Evolutionary conservation across 2,888 invertebrate genomes (phyloP), one percentile per base, ranked within the genome.

Genomic region (Heliconius charithonia): DNA sequence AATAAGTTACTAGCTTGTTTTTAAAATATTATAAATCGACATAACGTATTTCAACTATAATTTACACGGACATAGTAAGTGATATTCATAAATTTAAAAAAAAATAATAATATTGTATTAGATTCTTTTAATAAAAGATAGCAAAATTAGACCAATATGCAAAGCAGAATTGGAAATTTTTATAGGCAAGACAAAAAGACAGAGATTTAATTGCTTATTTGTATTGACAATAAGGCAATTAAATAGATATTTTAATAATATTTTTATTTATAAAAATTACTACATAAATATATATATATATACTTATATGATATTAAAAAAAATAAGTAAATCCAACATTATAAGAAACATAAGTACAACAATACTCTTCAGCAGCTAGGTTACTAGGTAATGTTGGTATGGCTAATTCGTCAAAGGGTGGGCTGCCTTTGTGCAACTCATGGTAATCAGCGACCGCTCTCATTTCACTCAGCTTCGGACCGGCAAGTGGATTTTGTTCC

Each of bases 401-500:
- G 88, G 90, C 90, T 93, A 94, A 94, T 94, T 94, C 92, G 92
- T 93, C 94, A 94, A 94, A 94, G 94, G 93, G 89, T 86, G 85
- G 86, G 85, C 87, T 87, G 86, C 90, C 91, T 93, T 93, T 94
- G 93, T 93, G 87, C 88, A 88, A 92, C 76, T 79, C 76, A 79
- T 78, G 78, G 92, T 93, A 94, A 94, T 94, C 92, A 93, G 88
- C 88, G 89, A 63, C 73, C 78, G 81, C 80, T 81, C 80, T 80
- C 81, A 81, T 81, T 78, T 78, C 81, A 81, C 81, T 79, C 77
- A 78, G 67, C 78, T 73, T 78, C 45, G 67, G 73, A 69, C 78
- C 56, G 59, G 73, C 73, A 69, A 78, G 67, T 78, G 78, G 73
- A 78, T 78, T 78, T 78, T 59, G 74, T 78, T 78, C 72, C 78